These are phyloP conservation scores for Acyrthosiphon pisum DNA, from an alignment of 1,140 invertebrate genomes.

Conservation along the genomic window DNA sequence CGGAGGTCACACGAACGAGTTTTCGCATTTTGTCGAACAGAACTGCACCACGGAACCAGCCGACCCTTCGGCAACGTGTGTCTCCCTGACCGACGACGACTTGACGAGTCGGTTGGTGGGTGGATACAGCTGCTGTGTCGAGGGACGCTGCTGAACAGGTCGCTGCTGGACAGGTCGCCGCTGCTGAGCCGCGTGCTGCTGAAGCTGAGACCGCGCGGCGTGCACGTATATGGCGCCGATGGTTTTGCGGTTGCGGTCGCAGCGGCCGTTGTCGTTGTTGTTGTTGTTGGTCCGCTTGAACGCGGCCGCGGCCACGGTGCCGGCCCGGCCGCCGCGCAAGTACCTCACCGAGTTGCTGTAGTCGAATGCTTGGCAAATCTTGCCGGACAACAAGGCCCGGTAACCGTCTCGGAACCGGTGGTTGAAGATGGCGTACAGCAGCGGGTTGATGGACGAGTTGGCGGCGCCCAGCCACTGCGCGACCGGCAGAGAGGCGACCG, in stretches of 20 bases:
- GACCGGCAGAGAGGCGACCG: constrained; percentile 83
- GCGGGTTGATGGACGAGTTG: constrained; percentile 96
- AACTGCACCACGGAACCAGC: constrained; percentile 24
- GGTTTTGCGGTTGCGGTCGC: not conserved
- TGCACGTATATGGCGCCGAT: constrained; percentile 44
- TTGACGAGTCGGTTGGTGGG: not conserved
- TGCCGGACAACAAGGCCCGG: constrained; percentile 83
- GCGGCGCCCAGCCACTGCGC: constrained; percentile 96
- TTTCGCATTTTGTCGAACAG: not conserved
- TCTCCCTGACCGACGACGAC: constrained; percentile 14
- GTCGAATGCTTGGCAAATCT: constrained; percentile 79
- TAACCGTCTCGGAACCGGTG: constrained; percentile 95
- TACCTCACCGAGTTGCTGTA: constrained; percentile 78
- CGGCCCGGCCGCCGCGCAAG: not conserved
- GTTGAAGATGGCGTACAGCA: constrained; percentile 96
- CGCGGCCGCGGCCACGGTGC: not conserved
- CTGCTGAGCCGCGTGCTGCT: not conserved
- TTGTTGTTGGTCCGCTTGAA: not conserved
- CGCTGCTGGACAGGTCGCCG: too few species aligned
- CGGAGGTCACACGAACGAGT: constrained; percentile 26
- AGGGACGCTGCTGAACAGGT: too few species aligned
- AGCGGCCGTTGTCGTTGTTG: not conserved
- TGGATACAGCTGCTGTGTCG: not conserved
- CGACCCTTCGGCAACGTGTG: not conserved
- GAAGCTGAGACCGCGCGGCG: too few species aligned